Conservation (phyloP, 2,888 invertebrate species). For the Zele albiditarsus region DNA sequence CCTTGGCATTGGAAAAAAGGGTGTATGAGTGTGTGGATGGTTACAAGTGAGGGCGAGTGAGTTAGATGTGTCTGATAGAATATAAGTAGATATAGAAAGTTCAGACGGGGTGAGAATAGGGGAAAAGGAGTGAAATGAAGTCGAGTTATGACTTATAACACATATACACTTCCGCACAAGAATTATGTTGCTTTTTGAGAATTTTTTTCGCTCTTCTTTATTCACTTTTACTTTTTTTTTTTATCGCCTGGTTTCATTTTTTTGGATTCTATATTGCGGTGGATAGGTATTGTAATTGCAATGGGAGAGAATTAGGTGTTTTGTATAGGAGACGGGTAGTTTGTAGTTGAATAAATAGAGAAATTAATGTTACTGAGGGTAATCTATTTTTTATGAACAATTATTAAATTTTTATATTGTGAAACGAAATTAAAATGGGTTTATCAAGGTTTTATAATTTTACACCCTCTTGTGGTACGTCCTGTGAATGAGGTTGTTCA, state of each 20-base stretch:
- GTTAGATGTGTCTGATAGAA: constrained; percentile 33
- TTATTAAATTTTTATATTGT: too few species aligned
- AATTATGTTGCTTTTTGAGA: constrained; percentile 45
- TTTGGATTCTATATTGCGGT: too few species aligned
- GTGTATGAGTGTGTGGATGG: constrained; percentile 42
- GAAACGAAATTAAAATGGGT: too few species aligned
- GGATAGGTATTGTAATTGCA: too few species aligned
- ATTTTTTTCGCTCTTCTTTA: constrained; percentile 46
- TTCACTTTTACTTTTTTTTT: constrained; percentile 37
- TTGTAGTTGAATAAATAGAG: too few species aligned
- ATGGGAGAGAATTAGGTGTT: too few species aligned
- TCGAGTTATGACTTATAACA: constrained; percentile 38
- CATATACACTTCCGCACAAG: constrained; percentile 54
- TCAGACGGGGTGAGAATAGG: constrained; percentile 34
- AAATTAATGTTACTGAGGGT: too few species aligned
- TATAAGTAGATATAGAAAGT: constrained; percentile 31
- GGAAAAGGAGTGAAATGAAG: constrained; percentile 36
- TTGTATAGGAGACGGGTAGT: too few species aligned
- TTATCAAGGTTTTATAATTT: too few species aligned
- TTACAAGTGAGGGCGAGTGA: constrained; percentile 37
- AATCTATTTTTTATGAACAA: too few species aligned
- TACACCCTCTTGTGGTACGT: too few species aligned
- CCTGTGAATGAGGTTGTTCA: too few species aligned
- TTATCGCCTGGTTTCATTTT: constrained; percentile 16
- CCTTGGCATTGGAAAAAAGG: constrained; percentile 39